Evolutionary conservation across 2,888 invertebrate species (phyloP), one percentile per base, ranked within the genome.

Genomic region (Cephus spinipes): DNA sequence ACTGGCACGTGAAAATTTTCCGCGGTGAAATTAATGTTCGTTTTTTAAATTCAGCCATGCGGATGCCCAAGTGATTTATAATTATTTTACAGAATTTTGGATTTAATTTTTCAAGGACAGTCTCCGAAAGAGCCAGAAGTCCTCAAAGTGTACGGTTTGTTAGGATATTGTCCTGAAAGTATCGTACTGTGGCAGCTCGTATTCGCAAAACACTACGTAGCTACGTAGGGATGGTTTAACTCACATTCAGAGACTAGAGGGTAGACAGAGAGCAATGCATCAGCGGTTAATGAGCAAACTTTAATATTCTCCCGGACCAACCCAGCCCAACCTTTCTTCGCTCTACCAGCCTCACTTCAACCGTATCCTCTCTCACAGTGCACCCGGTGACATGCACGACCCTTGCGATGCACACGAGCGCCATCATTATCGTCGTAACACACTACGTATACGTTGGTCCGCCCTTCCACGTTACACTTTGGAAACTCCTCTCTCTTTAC

Each of bases 241-340:
- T 23, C 55, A 55, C 55, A 55, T 55, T 55, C 55, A 55, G 2
- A 23, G 55, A 23, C 23, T 55, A 55, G 23, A 23, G 23, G 2
- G 55, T 1, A 55, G 55, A 82, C 80, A 80, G 80, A 80, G 79
- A 76, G 84, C 85, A 86, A 87, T 87, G 85, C 85, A 87, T 87
- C 87, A 87, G 84, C 86, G 85, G 87, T 87, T 87, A 87, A 87
- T 87, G 87, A 87, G 87, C 84, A 87, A 87, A 87, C 86, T 87
- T 87, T 87, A 87, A 87, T 87, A 87, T 87, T 87, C 87, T 84
- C 85, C 79, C 79, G 78, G 83, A 81, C 84, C 82, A 81, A 84
- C 80, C 75, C 74, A 73, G 73, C 33, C 73, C 76, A 71, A 79
- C 55, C 71, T 35, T 75, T 82, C 75, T 68, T 32, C 23, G 55